Evolutionary conservation across 2,888 invertebrate genomes (phyloP), one percentile per base, ranked within the genome.

Genomic region (Anodontia alba): DNA sequence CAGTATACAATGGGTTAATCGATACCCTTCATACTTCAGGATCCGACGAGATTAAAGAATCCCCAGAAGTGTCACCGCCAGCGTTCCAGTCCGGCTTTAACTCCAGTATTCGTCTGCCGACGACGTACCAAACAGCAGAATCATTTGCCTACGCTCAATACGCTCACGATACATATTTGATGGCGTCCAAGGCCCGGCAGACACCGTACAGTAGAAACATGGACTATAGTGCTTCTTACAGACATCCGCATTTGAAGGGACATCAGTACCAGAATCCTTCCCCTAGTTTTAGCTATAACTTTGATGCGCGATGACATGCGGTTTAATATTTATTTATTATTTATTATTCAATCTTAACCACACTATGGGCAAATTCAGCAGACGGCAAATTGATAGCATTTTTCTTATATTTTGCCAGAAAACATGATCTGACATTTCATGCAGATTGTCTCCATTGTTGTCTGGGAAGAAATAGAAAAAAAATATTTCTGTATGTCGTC

Each of bases 171-270:
- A 86, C 91, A 0, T 93, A 93, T 80, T 89, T 91, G 81, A 90
- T 88, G 84, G 86, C 86, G 1, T 82, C 92, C 12, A 90, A 90
- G 78, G 77, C 88, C 17, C 78, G 93, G n/a, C 90, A 91, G 20
- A 83, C 91, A 10, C 93, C 94, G 23, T 93, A 93, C 85, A 79
- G 90, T 12, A 81, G 92, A 29, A 89, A 90, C 36, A 85, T 92
- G 86, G 94, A 93, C 73, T 93, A 93, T 73, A 72, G 88, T 0
- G 76, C 88, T 3, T 87, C 90, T 1, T 90, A 92, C 62, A 92
- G 93, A 83, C 89, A 90, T 33, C 89, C 92, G 0, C 83, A 92
- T 42, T 88, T 94, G 73, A 92, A 93, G 68, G 91, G 92, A 49
- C 85, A 92, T 33, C 92, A 93, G 57, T 89, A 90, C 43, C 86